A percentile compares a stretch with the other conserved stretches of the same genome.
Conservation (phyloP, 1,140 invertebrate species). For the Batillaria attramentaria region DNA sequence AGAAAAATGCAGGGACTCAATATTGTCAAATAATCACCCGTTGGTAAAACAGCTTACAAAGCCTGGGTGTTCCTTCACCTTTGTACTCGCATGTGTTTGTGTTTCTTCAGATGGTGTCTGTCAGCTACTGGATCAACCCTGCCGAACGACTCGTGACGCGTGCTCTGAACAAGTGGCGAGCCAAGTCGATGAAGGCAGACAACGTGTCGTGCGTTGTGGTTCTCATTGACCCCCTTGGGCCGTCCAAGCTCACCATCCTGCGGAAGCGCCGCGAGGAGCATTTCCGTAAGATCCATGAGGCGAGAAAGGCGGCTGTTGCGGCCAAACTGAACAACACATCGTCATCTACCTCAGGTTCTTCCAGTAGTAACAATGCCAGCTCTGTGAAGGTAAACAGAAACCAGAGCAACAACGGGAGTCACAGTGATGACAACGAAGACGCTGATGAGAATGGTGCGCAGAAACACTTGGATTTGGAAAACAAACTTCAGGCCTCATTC, state of each 20-base stretch:
- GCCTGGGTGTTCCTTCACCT: too few relatives aligned
- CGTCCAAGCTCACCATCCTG: conserved; percentile 61
- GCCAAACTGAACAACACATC: background rate
- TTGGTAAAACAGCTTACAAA: too few relatives aligned
- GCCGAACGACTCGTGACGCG: conserved; percentile 91
- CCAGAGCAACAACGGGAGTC: conserved; percentile 12
- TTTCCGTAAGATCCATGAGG: conserved; percentile 11
- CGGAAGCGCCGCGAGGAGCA: conserved; percentile 55
- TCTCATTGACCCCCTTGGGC: conserved; percentile 90
- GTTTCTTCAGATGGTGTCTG: conserved; percentile 59
- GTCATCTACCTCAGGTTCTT: background rate
- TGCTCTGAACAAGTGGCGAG: conserved; percentile 80
- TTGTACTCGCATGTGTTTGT: background rate
- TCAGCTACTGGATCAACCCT: conserved; percentile 79
- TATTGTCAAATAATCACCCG: too few relatives aligned
- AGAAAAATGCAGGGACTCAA: too few relatives aligned
- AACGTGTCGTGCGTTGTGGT: conserved; percentile 96
- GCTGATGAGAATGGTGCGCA: background rate
- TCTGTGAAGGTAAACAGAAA: conserved; percentile 19
- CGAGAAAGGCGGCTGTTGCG: background rate
- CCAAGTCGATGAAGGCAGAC: conserved; percentile 90
- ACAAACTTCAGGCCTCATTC: background rate
- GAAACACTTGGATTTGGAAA: background rate
- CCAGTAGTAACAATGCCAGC: too few relatives aligned
- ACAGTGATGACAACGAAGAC: background rate